These are phyloP conservation scores for Tringa solitaria DNA, from an alignment of 2,113 vertebrate species.

Conservation along the genomic window DNA sequence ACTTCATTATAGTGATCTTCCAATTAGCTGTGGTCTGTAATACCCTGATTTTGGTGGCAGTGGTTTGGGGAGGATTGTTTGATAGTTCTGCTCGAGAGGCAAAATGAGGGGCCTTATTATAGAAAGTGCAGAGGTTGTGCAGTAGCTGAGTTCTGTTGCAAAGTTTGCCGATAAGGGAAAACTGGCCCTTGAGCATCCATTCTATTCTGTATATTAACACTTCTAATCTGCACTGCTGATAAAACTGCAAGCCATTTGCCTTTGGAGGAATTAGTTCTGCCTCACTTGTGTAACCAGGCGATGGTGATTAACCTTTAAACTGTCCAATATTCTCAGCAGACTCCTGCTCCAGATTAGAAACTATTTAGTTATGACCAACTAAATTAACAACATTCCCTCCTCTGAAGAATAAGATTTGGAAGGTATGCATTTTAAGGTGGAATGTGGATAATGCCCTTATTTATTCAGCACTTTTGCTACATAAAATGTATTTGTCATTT, in stretches of 20 bases:
- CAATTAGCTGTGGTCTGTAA: constrained; percentile 99
- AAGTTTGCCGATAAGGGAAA: constrained; percentile 99
- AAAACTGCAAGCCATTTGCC: constrained; percentile 99
- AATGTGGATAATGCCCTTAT: constrained; percentile 69
- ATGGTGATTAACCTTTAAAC: constrained; percentile 99
- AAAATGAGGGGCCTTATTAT: constrained; percentile 99
- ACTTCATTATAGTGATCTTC: constrained; percentile 99
- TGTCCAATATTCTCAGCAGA: constrained; percentile 99
- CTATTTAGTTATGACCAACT: constrained; percentile 99
- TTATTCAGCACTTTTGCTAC: constrained; percentile 43
- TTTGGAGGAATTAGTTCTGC: constrained; percentile 99
- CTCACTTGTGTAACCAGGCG: constrained; percentile 99
- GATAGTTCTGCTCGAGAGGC: constrained; percentile 99
- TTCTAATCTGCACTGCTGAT: constrained; percentile 99
- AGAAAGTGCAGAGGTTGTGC: constrained; percentile 92
- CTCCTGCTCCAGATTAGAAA: constrained; percentile 98
- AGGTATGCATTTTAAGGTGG: constrained; percentile 85
- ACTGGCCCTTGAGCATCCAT: constrained; percentile 99
- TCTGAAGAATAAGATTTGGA: constrained; percentile 83
- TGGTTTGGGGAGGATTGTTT: constrained; percentile 89
- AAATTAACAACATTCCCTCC: constrained; percentile 96
- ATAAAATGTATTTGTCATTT: neutral
- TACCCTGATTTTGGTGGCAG: constrained; percentile 96
- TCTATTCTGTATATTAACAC: constrained; percentile 99
- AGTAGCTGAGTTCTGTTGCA: constrained; percentile 98